A percentile compares a stretch with the other conserved stretches of the same genome.
Conservation (phyloP, 2,797 vertebrate genomes). For the Neomorphus geoffroyi region DNA sequence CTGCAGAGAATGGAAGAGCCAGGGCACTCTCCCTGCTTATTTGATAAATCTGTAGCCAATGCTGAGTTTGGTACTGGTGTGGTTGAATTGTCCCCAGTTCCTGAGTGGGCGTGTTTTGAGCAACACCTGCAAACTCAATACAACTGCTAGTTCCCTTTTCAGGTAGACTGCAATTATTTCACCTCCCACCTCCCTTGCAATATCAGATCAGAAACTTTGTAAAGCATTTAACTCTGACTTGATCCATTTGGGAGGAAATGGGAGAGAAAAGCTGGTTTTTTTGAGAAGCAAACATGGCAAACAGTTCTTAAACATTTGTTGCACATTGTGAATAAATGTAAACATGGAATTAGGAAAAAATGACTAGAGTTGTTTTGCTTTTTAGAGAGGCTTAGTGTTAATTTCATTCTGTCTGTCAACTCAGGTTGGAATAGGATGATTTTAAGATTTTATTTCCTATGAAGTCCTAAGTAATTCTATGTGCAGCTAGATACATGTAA, state of each 20-base stretch:
- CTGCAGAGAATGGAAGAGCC: background rate
- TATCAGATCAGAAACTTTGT: background rate
- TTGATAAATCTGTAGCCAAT: background rate
- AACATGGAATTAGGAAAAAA: background rate
- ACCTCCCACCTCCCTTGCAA: background rate
- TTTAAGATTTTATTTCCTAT: background rate
- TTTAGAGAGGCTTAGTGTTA: background rate
- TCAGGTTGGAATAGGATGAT: background rate
- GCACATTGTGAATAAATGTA: background rate
- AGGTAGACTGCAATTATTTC: background rate
- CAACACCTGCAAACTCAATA: background rate
- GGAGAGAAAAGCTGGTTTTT: background rate
- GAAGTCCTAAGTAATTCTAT: background rate
- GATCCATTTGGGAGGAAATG: background rate
- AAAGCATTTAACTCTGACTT: background rate
- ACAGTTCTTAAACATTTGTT: background rate
- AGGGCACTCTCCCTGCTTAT: rapidly evolving
- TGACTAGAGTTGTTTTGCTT: background rate
- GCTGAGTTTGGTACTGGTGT: background rate
- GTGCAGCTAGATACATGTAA: background rate
- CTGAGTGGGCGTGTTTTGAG: background rate
- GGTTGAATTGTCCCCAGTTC: background rate
- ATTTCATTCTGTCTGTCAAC: background rate
- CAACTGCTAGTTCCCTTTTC: background rate
- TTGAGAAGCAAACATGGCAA: background rate